Percentiles rank a stretch among this genome's conserved stretches.
Conservation (phyloP, 2,888 invertebrate genomes). For the Nebria brevicollis region DNA sequence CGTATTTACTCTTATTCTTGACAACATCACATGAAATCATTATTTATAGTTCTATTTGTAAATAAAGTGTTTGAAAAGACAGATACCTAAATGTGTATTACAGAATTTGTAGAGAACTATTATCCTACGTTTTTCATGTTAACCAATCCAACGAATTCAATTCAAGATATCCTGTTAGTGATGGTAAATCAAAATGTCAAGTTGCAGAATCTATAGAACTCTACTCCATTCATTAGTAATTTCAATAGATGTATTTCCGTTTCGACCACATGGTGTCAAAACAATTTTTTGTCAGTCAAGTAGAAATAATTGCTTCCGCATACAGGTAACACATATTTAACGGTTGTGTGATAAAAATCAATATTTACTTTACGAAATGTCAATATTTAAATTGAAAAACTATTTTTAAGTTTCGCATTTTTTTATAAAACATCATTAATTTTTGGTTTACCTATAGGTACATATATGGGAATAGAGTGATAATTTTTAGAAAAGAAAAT, state of each 20-base stretch:
- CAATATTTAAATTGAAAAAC: neutral
- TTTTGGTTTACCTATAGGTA: too few species aligned
- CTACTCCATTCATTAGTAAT: neutral
- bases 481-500: too few species aligned
- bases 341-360: neutral
- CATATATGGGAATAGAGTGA: too few species aligned
- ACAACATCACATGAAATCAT: too few species aligned
- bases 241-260: slow-evolving; percentile 1
- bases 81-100: neutral
- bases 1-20: too few species aligned
- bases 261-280: neutral
- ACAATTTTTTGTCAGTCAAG: neutral
- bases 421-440: too few species aligned
- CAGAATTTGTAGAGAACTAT: neutral
- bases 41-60: too few species aligned
- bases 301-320: neutral
- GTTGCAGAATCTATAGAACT: neutral
- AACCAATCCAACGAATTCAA: neutral
- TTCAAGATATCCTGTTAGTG: neutral
- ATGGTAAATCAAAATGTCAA: neutral
- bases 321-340: neutral
- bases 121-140: neutral
- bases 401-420: neutral
- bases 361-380: neutral
- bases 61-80: too few species aligned